Evolutionary conservation across 2,888 invertebrate species (phyloP), one percentile per base, ranked within the genome.

Genomic region (Rhagophthalmus giganteus): DNA sequence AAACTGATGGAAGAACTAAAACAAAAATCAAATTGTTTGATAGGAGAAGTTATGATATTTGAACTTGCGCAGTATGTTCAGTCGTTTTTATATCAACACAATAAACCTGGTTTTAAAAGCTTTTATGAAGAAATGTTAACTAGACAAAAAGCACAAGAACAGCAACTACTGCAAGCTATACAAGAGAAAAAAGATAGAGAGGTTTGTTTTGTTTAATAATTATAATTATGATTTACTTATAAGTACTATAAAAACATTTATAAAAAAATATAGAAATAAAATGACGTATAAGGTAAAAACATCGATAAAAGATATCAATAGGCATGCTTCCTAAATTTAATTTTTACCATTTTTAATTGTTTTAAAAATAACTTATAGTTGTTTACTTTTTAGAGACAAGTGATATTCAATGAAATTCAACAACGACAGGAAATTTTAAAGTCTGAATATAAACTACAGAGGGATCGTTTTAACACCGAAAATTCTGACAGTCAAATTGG

Each of bases 71-170:
- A 88, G 64, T 81, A 85, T 68, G 85, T 88, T 1, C 85, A 89
- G 76, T 85, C 84, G 68, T 94, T 88, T 69, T 79, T 95, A 0
- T 84, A 88, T 55, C 77, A 83, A 12, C 84, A 92, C 73, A 92
- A 93, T 69, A 90, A 87, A 68, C 90, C 92, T 0, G 85, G 84
- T 0, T 79, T 80, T 38, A 80, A 87, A 49, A 94, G 94, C 5
- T 93, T 90, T 72, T 93, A 94, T 64, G 94, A 95, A 54, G 90
- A 94, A 76, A 95, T 95, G 94, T 72, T 92, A 6, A 80, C 81
- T 37, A 81, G 86, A 40, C 83, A 85, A 54, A 82, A 83, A 59
- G 83, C 86, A 67, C 79, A 81, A 58, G 82, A 87, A 61, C 80
- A 84, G 61, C 76, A 80, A 42, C 81, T 84, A 60, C 73, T 81